These are phyloP conservation scores for Brotula barbata DNA, from an alignment of 2,797 vertebrate species.

Conservation along the genomic window DNA sequence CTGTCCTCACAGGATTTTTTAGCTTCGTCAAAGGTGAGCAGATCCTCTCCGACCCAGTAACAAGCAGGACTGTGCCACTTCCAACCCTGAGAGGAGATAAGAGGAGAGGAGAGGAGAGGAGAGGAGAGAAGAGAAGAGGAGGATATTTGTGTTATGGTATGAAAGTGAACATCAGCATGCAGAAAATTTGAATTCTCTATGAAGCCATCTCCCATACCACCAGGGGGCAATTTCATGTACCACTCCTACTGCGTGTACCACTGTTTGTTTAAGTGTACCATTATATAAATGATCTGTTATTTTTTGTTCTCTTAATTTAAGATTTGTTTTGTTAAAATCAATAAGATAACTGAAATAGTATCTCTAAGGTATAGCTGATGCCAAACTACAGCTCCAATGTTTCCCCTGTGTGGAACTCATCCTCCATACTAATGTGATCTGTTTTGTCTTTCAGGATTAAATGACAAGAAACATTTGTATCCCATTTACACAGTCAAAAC, in stretches of 20 bases:
- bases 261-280: no score
- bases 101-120: not conserved
- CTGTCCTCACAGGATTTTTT: constrained; percentile 83
- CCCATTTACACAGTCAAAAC: constrained; percentile 10
- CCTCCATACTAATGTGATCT: not conserved
- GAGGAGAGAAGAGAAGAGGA: not conserved
- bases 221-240: no score
- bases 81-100: constrained; percentile 84
- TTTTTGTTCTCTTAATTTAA: no score
- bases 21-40: constrained; percentile 83
- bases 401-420: not conserved
- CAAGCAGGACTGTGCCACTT: constrained; percentile 96
- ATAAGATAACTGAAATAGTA: no score
- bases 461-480: not conserved
- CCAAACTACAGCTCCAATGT: no score
- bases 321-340: no score
- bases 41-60: constrained; percentile 91
- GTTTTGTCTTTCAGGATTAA: not conserved
- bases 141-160: not conserved
- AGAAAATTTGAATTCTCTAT: no score
- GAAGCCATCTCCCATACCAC: no score
- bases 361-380: no score
- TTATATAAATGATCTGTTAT: no score
- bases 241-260: no score
- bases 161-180: not conserved